A percentile compares a stretch with the other conserved stretches of the same genome.
Evolutionary conservation across 2,888 invertebrate genomes (phyloP).

Genomic region (Aproaerema taeniolella): DNA sequence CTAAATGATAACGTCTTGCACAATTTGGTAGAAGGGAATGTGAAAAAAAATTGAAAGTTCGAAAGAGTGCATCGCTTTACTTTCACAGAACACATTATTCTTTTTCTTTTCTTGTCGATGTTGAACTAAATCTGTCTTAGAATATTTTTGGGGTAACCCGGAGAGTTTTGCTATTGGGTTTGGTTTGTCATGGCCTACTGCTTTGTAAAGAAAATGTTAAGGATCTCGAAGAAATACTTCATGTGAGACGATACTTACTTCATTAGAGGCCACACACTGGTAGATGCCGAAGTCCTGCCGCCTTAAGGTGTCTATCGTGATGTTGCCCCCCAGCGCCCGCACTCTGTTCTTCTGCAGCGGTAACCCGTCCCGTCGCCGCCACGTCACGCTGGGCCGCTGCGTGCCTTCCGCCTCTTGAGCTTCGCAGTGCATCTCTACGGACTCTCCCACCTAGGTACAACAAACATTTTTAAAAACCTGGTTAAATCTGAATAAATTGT

Average conservation of each 20-base stretch:
- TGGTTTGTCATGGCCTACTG: too few relatives aligned
- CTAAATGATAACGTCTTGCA: too few relatives aligned
- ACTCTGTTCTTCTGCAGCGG: slow-evolving; percentile 89
- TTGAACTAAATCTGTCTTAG: too few relatives aligned
- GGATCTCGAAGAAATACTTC: too few relatives aligned
- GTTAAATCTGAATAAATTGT: neutral
- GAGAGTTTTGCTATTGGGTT: too few relatives aligned
- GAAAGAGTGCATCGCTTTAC: too few relatives aligned
- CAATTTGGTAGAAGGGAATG: too few relatives aligned
- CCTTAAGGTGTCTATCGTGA: slow-evolving; percentile 91
- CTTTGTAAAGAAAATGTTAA: too few relatives aligned
- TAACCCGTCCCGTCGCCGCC: slow-evolving; percentile 92
- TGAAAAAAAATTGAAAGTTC: too few relatives aligned
- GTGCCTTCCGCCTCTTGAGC: slow-evolving; percentile 95
- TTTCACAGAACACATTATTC: too few relatives aligned
- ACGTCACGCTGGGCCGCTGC: slow-evolving; percentile 91
- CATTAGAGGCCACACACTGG: slow-evolving; percentile 96
- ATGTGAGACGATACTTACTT: slow-evolving; percentile 67
- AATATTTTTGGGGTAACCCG: too few relatives aligned
- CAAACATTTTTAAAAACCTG: neutral
- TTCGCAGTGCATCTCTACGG: slow-evolving; percentile 96
- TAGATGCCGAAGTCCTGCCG: slow-evolving; percentile 96
- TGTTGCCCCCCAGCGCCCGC: slow-evolving; percentile 89
- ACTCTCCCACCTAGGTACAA: slow-evolving; percentile 88
- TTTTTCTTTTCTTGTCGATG: too few relatives aligned